Conservation (phyloP, 2,113 vertebrate genomes). For the Brachypodius melanocephalos region DNA sequence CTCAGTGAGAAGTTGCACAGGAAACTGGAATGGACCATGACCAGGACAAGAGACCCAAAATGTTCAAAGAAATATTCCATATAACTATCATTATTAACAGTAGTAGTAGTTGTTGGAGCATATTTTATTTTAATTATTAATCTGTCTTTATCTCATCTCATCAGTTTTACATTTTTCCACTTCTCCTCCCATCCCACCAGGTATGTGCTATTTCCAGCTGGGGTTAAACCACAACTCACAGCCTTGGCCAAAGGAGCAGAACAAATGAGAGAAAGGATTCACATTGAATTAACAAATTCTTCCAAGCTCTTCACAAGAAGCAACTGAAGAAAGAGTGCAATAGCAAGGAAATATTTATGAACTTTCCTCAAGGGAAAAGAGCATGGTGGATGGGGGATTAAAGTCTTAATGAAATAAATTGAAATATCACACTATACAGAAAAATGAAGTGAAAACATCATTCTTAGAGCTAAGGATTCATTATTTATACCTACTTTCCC, state of each 20-base stretch:
- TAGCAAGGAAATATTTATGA: conserved; percentile 42
- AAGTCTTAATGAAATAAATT: conserved; percentile 17
- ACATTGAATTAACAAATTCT: background rate
- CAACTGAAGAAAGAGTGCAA: background rate
- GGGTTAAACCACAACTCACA: background rate
- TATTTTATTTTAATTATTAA: background rate
- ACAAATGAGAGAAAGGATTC: background rate
- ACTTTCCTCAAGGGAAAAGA: background rate
- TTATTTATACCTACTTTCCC: background rate
- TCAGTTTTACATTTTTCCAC: background rate
- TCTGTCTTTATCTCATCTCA: background rate
- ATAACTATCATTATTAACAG: no score
- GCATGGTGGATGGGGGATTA: background rate
- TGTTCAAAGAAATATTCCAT: background rate
- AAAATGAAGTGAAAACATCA: background rate
- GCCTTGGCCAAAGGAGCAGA: background rate
- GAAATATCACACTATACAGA: background rate
- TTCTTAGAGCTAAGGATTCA: background rate
- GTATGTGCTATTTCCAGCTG: background rate
- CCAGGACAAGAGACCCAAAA: background rate
- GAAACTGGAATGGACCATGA: background rate
- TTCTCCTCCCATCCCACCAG: background rate
- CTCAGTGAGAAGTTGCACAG: background rate
- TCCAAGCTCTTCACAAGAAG: background rate
- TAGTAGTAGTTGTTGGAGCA: background rate